A percentile compares a stretch with the other conserved stretches of the same genome.
phyloP scores from a whole-genome alignment of 2,797 vertebrate genomes.

The Sebastes jordani region DNA sequence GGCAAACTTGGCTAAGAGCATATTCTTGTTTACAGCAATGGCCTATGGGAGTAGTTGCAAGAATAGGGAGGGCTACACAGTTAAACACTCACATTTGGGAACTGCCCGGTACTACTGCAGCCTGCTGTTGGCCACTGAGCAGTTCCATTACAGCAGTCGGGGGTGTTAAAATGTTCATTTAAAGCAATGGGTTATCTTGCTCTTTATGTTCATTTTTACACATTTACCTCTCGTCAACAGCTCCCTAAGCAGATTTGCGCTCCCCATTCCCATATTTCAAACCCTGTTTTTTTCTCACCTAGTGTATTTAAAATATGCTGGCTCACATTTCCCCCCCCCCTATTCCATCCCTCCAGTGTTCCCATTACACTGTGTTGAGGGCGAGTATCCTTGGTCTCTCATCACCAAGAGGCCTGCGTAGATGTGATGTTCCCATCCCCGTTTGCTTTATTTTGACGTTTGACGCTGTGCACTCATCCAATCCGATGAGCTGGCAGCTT shows the following conservation, averaged over 20 bases:
- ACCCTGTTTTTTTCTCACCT: conserved; percentile 1
- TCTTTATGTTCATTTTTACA: conserved; percentile 26
- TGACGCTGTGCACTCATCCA: conserved; percentile 29
- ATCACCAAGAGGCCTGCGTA: neutral
- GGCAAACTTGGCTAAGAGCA: conserved; percentile 59
- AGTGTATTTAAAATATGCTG: conserved; percentile 9
- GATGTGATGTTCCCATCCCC: conserved; percentile 6
- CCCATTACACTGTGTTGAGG: neutral
- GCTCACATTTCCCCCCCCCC: neutral
- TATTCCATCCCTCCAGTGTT: conserved; percentile 1
- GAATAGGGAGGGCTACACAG: conserved; percentile 33
- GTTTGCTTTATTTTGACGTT: conserved; percentile 41
- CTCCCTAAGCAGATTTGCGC: conserved; percentile 11
- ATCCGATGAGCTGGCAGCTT: conserved; percentile 53
- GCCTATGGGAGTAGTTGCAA: conserved; percentile 40
- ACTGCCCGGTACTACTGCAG: conserved; percentile 5
- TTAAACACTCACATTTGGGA: conserved; percentile 41
- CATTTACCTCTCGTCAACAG: conserved; percentile 14
- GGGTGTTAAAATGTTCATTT: conserved; percentile 14
- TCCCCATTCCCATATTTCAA: neutral
- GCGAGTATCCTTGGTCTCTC: neutral
- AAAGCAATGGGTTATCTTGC: conserved; percentile 1
- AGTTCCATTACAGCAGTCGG: conserved; percentile 7
- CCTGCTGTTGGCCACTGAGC: conserved; percentile 4
- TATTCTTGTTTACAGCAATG: conserved; percentile 68